Conservation (phyloP, 2,797 vertebrate genomes). For the Fundulus diaphanus region DNA sequence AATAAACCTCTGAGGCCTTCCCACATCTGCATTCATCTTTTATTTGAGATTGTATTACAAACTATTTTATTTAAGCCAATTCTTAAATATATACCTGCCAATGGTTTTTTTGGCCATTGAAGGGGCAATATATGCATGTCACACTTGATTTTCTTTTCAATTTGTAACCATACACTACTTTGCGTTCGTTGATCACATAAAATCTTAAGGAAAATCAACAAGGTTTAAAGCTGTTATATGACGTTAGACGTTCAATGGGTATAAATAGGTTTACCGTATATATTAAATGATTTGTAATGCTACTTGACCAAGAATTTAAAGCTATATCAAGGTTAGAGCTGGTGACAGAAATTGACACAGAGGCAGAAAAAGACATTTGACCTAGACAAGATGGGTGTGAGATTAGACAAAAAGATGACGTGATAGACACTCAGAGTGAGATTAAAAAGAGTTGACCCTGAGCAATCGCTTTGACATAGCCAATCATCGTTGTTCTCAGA, state of each 20-base stretch:
- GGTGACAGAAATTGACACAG: background rate
- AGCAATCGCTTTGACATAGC: slow-evolving; percentile 22
- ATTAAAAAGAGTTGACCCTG: slow-evolving; percentile 45
- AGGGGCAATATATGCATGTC: no score
- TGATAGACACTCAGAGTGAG: slow-evolving; percentile 13
- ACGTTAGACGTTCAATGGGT: no score
- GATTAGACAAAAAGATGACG: slow-evolving; percentile 14
- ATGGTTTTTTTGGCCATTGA: no score
- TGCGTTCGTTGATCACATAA: background rate
- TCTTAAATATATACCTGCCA: no score
- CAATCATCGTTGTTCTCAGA: slow-evolving; percentile 26
- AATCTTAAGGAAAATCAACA: no score
- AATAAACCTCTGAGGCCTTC: background rate
- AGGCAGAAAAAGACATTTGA: background rate
- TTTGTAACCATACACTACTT: background rate
- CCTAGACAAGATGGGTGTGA: slow-evolving; percentile 13
- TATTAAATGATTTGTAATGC: background rate
- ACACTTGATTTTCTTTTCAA: background rate
- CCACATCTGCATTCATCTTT: background rate
- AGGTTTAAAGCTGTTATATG: no score
- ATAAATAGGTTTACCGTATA: background rate
- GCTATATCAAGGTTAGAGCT: background rate
- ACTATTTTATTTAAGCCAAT: background rate
- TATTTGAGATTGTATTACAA: background rate
- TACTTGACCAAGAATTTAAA: background rate